Conservation (phyloP, 2,888 invertebrate species). For the Napeogenes inachia region DNA sequence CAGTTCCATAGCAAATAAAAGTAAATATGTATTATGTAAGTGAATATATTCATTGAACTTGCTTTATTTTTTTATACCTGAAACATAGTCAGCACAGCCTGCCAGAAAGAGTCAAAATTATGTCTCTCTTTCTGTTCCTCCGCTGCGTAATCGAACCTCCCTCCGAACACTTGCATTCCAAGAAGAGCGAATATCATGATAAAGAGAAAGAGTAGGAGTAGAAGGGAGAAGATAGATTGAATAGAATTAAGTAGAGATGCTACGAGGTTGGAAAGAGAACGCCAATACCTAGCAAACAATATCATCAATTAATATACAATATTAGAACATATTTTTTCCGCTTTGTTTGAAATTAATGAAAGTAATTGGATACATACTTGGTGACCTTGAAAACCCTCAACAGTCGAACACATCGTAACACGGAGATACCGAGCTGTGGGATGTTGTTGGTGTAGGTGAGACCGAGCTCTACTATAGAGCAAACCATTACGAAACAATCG, state of each 20-base stretch:
- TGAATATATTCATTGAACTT: not conserved
- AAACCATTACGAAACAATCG: constrained; percentile 99
- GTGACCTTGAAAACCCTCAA: constrained; percentile 99
- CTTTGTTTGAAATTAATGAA: too few relatives aligned
- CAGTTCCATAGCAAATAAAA: not conserved
- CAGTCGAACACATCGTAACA: constrained; percentile 96
- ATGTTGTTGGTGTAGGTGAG: constrained; percentile 92
- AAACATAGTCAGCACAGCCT: constrained; percentile 98
- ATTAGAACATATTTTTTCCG: too few relatives aligned
- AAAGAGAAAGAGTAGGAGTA: constrained; percentile 97
- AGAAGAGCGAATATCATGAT: constrained; percentile 99
- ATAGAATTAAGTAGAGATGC: constrained; percentile 98
- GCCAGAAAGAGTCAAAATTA: constrained; percentile 99
- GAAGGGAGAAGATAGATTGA: constrained; percentile 98
- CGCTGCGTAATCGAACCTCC: constrained; percentile 93
- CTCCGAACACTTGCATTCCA: constrained; percentile 99
- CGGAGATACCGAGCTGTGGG: constrained; percentile 98
- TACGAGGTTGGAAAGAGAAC: constrained; percentile 97
- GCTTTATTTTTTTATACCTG: constrained; percentile 81
- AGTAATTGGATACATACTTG: constrained; percentile 83
- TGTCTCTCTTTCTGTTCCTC: constrained; percentile 92
- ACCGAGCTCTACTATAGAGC: constrained; percentile 96
- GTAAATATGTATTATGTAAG: not conserved
- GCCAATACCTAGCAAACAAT: constrained; percentile 89
- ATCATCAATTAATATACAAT: too few relatives aligned